Conservation (phyloP, 2,888 invertebrate genomes). For the Lysandra coridon region DNA sequence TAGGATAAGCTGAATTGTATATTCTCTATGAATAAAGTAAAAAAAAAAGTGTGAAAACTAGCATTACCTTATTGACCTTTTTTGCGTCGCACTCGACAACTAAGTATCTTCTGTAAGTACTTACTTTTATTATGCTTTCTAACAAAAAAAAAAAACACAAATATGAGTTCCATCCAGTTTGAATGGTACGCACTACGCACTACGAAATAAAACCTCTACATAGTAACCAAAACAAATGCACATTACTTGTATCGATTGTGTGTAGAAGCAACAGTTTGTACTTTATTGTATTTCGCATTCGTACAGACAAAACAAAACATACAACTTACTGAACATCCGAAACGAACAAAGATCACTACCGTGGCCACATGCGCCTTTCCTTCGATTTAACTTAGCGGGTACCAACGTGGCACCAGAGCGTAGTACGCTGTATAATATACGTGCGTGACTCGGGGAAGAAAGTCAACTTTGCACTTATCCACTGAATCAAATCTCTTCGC, state of each 20-base stretch:
- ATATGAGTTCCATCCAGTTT: not conserved
- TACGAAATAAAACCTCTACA: slow-evolving; percentile 1
- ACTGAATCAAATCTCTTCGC: slow-evolving; percentile 28
- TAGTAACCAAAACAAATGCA: slow-evolving; percentile 61
- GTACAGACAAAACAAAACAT: slow-evolving; percentile 16
- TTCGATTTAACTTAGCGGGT: slow-evolving; percentile 5
- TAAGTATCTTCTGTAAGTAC: not conserved
- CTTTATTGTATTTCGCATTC: slow-evolving; percentile 2
- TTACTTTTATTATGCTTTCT: not conserved
- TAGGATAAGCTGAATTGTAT: not conserved
- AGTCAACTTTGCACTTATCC: slow-evolving; percentile 22
- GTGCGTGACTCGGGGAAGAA: slow-evolving; percentile 12
- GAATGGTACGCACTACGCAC: not conserved
- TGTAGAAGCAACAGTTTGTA: slow-evolving; percentile 55
- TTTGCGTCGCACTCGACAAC: not conserved
- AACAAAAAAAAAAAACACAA: not conserved
- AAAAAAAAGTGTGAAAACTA: not conserved
- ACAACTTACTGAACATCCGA: slow-evolving; percentile 4
- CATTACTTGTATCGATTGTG: slow-evolving; percentile 55
- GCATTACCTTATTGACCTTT: not conserved
- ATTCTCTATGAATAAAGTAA: not conserved
- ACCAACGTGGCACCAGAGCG: slow-evolving; percentile 22
- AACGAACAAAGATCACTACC: not conserved
- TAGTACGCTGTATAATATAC: slow-evolving; percentile 23
- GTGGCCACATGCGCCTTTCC: not conserved